phyloP scores from a whole-genome alignment of 2,797 vertebrate species.

The Thamnophis elegans region DNA sequence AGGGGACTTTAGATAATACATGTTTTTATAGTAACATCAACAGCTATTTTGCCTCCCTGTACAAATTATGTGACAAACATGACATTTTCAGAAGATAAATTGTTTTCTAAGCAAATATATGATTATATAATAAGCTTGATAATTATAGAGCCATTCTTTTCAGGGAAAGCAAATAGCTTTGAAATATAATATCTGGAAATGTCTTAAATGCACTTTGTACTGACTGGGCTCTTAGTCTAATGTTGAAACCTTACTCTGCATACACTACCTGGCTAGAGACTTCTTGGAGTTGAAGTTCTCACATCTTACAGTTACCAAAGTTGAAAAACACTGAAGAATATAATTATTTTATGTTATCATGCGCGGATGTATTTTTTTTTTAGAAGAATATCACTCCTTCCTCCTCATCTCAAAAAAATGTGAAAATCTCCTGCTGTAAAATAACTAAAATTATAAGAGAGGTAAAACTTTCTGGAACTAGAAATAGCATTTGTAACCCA shows the following conservation, averaged over 20 bases:
- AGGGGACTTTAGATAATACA: not conserved
- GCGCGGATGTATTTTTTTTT: not conserved
- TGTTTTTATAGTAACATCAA: not conserved
- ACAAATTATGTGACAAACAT: not conserved
- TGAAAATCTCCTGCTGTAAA: not conserved
- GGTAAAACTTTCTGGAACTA: not conserved
- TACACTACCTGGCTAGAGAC: not conserved
- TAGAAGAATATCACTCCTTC: not conserved
- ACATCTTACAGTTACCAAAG: not conserved
- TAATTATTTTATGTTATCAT: not conserved
- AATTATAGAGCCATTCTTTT: conserved; percentile 9
- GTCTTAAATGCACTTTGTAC: not conserved
- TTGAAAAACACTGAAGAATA: not conserved
- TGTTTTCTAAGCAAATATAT: not conserved
- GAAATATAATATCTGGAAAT: conserved; percentile 20
- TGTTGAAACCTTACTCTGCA: not conserved
- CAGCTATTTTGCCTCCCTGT: not conserved
- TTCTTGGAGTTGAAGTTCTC: not conserved
- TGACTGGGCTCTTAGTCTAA: conserved; percentile 18
- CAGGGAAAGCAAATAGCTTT: conserved; percentile 4
- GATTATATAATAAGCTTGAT: not conserved
- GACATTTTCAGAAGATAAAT: conserved; percentile 7
- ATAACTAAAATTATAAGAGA: not conserved
- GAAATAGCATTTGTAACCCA: not conserved
- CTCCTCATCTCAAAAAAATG: not conserved